These are phyloP conservation scores for Epistrophe eligans DNA, from an alignment of 2,888 invertebrate species.

Conservation along the genomic window DNA sequence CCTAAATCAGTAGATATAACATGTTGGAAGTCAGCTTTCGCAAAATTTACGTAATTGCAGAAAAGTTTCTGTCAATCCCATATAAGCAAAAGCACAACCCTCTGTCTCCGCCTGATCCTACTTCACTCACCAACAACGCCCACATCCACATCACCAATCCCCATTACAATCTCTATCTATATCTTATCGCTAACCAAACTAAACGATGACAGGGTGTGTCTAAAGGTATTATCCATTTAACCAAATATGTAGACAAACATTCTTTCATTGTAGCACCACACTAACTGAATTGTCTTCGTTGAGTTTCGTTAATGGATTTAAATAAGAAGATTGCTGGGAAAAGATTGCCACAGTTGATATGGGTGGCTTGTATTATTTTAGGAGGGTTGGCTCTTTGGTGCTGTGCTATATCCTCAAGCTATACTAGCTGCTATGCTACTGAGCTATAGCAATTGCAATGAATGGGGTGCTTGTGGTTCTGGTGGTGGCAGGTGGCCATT, in stretches of 20 bases:
- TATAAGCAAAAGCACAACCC: conserved; percentile 21
- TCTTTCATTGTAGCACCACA: conserved; percentile 67
- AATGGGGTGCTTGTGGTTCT: conserved; percentile 47
- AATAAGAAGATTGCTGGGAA: conserved; percentile 62
- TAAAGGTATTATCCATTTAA: conserved; percentile 70
- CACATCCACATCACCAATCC: conserved; percentile 4
- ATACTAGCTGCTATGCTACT: too few relatives aligned
- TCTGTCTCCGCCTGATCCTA: not conserved
- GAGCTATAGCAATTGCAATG: conserved; percentile 44
- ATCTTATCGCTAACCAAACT: conserved; percentile 63
- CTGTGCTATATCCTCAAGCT: conserved; percentile 4
- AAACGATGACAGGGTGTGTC: conserved; percentile 69
- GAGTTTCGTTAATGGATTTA: conserved; percentile 72
- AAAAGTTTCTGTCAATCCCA: conserved; percentile 61
- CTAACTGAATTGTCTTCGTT: conserved; percentile 60
- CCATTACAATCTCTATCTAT: conserved; percentile 53
- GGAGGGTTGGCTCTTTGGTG: not conserved
- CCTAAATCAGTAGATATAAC: conserved; percentile 12
- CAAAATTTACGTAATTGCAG: conserved; percentile 65
- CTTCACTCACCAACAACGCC: not conserved
- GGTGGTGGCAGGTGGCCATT: conserved; percentile 66
- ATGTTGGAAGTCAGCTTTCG: conserved; percentile 27
- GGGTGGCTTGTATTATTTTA: not conserved
- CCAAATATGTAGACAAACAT: conserved; percentile 71
- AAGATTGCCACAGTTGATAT: conserved; percentile 52